phyloP scores from a whole-genome alignment of 2,797 vertebrate species.

The Astyanax mexicanus region DNA sequence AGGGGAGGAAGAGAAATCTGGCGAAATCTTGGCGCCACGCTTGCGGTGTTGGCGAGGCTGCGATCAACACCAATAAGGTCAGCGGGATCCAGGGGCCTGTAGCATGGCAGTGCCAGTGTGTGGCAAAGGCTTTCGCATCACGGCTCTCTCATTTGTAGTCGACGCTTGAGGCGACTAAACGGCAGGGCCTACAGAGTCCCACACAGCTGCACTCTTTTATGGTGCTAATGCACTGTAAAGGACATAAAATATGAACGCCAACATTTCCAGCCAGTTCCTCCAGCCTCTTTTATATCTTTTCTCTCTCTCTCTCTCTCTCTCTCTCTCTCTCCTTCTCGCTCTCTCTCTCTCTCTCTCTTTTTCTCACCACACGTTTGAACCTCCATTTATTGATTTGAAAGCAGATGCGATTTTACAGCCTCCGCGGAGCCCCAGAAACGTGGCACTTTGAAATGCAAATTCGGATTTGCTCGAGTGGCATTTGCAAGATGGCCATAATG shows the following conservation, averaged over 20 bases:
- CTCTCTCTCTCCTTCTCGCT: slow-evolving; percentile 57
- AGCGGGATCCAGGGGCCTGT: slow-evolving; percentile 4
- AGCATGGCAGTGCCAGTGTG: background rate
- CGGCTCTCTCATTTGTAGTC: slow-evolving; percentile 71
- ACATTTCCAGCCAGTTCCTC: slow-evolving; percentile 69
- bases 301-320: slow-evolving; percentile 28
- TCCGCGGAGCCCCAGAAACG: slow-evolving; percentile 73
- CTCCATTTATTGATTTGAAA: slow-evolving; percentile 80
- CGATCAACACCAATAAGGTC: slow-evolving; percentile 11
- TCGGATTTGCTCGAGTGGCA: slow-evolving; percentile 74
- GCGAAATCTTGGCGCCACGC: background rate
- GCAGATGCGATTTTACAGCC: slow-evolving; percentile 83
- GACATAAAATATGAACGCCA: slow-evolving; percentile 79
- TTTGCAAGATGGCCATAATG: slow-evolving; percentile 63
- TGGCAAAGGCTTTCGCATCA: slow-evolving; percentile 60
- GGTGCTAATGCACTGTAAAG: slow-evolving; percentile 80
- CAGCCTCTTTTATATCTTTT: background rate
- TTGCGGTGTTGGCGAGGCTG: background rate
- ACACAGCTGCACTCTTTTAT: slow-evolving; percentile 78
- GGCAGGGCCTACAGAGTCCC: slow-evolving; percentile 67
- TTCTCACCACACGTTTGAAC: slow-evolving; percentile 64
- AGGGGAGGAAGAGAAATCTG: background rate
- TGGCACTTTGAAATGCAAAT: slow-evolving; percentile 83
- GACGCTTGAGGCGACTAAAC: slow-evolving; percentile 72
- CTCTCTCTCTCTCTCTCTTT: background rate